phyloP scores from a whole-genome alignment of 2,113 vertebrate genomes.

The Lathamus discolor region DNA sequence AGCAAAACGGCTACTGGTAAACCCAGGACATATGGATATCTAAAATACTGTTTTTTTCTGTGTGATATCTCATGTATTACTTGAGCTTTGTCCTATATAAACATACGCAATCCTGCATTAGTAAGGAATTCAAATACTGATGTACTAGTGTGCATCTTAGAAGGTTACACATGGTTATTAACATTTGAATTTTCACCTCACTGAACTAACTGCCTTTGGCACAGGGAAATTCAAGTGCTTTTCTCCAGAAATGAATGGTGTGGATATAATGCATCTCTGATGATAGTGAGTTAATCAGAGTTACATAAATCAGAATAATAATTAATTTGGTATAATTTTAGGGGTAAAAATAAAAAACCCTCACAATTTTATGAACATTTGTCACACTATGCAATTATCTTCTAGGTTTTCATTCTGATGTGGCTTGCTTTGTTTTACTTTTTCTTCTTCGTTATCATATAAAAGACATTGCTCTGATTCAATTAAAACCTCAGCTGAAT shows the following conservation, averaged over 20 bases:
- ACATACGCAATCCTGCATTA: not conserved
- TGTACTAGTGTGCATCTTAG: not conserved
- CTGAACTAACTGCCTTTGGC: conserved; percentile 1
- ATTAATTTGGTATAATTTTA: not conserved
- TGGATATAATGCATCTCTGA: not conserved
- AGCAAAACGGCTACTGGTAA: too few species aligned
- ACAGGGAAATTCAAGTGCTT: not conserved
- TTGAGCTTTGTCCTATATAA: not conserved
- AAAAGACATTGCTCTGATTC: not conserved
- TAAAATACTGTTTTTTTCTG: not conserved
- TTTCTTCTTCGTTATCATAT: not conserved
- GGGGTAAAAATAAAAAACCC: not conserved
- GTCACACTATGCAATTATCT: not conserved
- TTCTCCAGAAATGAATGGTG: not conserved
- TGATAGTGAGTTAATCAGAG: not conserved
- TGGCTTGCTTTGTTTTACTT: not conserved
- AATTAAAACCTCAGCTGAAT: not conserved
- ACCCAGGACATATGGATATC: not conserved
- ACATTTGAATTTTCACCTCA: not conserved
- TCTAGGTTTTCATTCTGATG: not conserved
- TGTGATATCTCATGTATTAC: not conserved
- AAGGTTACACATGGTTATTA: not conserved
- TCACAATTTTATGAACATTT: not conserved
- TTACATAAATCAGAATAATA: not conserved
- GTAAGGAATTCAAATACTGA: not conserved